Conservation (phyloP, 2,797 vertebrate species). For the Microctenopoma lineatum region DNA sequence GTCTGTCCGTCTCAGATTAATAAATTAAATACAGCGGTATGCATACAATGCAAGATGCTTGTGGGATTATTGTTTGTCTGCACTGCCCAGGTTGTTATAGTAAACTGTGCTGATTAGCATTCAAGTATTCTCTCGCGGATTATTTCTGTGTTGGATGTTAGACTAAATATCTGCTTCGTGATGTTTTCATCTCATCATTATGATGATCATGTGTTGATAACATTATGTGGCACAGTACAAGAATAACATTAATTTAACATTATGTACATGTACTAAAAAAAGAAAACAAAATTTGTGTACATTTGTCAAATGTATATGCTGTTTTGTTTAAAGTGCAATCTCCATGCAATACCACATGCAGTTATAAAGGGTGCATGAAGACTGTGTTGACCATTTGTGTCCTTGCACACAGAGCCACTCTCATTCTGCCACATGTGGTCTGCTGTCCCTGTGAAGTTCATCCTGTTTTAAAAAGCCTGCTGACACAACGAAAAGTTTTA, state of each 20-base stretch:
- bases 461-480: neutral
- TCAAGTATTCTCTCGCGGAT: slow-evolving; percentile 75
- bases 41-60: slow-evolving; percentile 49
- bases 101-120: slow-evolving; percentile 70
- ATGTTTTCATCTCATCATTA: slow-evolving; percentile 14
- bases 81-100: slow-evolving; percentile 60
- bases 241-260: slow-evolving; percentile 71
- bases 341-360: slow-evolving; percentile 81
- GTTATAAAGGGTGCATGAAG: slow-evolving; percentile 73
- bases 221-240: slow-evolving; percentile 68
- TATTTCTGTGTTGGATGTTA: slow-evolving; percentile 66
- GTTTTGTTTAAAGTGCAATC: slow-evolving; percentile 72
- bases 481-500: neutral
- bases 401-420: slow-evolving; percentile 26
- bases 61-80: slow-evolving; percentile 63
- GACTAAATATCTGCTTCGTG: slow-evolving; percentile 50
- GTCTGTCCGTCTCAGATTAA: slow-evolving; percentile 28
- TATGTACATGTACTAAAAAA: slow-evolving; percentile 69
- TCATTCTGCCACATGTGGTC: slow-evolving; percentile 18
- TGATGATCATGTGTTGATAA: slow-evolving; percentile 54
- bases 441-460: slow-evolving; percentile 11
- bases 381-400: slow-evolving; percentile 65
- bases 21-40: slow-evolving; percentile 63
- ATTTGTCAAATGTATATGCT: slow-evolving; percentile 61
- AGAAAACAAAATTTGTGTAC: slow-evolving; percentile 33